Percentiles rank a stretch among this genome's conserved stretches.
These are phyloP conservation scores for Pipistrellus kuhlii DNA, from an alignment of 2,797 vertebrate genomes.

Conservation along the genomic window DNA sequence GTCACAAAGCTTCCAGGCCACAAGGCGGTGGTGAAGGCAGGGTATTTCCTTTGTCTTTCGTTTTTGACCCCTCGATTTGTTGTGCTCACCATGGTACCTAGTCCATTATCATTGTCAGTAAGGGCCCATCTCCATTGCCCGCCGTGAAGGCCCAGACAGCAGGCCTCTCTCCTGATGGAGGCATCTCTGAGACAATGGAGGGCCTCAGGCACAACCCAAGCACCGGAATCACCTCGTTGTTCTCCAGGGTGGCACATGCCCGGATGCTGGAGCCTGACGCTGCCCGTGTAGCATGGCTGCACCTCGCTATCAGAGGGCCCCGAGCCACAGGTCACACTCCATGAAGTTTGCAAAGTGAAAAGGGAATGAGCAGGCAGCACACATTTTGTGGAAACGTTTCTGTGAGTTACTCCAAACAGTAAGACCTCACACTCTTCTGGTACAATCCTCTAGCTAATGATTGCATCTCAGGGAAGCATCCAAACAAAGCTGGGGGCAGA, in stretches of 20 bases:
- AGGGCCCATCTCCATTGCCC: background rate
- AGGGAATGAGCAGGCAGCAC: background rate
- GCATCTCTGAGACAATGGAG: slow-evolving; percentile 48
- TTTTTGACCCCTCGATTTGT: background rate
- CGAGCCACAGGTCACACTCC: background rate
- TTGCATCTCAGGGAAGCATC: background rate
- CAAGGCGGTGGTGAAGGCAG: background rate
- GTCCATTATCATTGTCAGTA: background rate
- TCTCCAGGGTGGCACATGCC: slow-evolving; percentile 18
- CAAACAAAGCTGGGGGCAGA: background rate
- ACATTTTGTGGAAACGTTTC: background rate
- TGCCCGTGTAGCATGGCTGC: background rate
- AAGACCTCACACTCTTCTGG: slow-evolving; percentile 8
- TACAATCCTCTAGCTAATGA: background rate
- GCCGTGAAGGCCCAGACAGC: background rate
- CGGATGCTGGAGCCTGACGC: background rate
- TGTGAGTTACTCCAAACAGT: slow-evolving; percentile 65
- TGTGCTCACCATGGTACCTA: background rate
- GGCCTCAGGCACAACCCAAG: background rate
- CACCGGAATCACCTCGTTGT: background rate
- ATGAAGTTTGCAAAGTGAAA: background rate
- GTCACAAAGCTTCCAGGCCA: too few species aligned
- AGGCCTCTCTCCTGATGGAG: background rate
- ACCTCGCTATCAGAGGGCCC: background rate
- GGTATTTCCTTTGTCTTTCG: background rate